Base-by-base conservation (phyloP, 2,888 invertebrate genomes). In the Diplolepis rosae region DNA sequence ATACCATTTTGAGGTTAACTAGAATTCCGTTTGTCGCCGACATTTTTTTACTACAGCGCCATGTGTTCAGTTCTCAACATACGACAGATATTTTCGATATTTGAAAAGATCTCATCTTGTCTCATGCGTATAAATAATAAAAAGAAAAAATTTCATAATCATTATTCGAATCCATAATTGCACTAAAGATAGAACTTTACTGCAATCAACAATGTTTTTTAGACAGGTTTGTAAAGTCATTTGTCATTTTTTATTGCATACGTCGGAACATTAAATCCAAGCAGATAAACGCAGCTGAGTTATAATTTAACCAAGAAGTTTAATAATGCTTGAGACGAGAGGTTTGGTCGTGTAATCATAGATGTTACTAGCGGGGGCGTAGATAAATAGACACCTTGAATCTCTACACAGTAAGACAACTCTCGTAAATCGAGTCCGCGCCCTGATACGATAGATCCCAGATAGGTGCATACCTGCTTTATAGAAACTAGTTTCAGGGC, bases 281-380 rank as follows among this genome's bases (percentile, higher is more conserved):
- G 7, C 3, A 4, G 6, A 35, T 35, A 39, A 56, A 22, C 22
- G 32, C 6, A 35, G 18, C 48, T 48, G 48, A 32, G 24, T 24
- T 39, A 52, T 42, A 52, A 27, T 67, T 52, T 22, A 4, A n/a
- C 22, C 32, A 52, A 39, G 32, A 27, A 71, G 66, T 75, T 73
- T 68, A 70, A 68, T 71, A 71, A 73, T 69, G 69, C 50, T 73
- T 52, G 22, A 28, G 67, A 52, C 28, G n/a, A 67, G 51, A 7
- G 52, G 67, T 39, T 30, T 18, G 24, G 22, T 6, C 24, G 24
- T 61, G 50, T 65, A 65, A 69, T 69, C 65, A 69, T 69, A 65
- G 65, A 69, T 65, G 52, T 69, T 69, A 65, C 24, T 22, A 32
- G 50, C 65, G 45, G 22, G 65, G 69, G 69, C 65, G 69, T 69